Evolutionary conservation across 2,888 invertebrate genomes (phyloP), one percentile per base, ranked within the genome.

Genomic region (Acleris emargana): DNA sequence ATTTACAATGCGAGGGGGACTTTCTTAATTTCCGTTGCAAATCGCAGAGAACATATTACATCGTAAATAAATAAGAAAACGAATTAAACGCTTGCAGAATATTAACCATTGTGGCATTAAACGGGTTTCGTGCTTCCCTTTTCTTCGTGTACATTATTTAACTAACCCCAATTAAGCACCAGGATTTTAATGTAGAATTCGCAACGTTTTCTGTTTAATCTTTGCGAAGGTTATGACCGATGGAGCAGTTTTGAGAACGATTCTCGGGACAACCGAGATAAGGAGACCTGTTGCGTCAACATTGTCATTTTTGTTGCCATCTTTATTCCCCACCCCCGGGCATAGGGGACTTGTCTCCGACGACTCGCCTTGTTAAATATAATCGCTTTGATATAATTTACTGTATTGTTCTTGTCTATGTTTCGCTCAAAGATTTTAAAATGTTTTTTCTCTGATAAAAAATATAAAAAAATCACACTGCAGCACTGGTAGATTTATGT

Each of bases 1-100:
- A 67, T 68, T 78, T 76, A 69, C 64, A 77, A 79, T 77, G 74
- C 75, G 68, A 71, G 72, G 70, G 75, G 76, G 76, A 70, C 73
- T 60, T 67, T 68, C 68, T 77, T 79, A 81, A 81, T 82, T 80
- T 81, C 80, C 81, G 77, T 68, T 66, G 49, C 64, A 32, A 67
- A 72, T 5, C 25, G 25, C 25, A 69, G 67, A 72, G 74, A 77
- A 73, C 67, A 71, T 72, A 25, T 75, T 67, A 72, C 68, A 67
- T 60, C 22, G 47, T 57, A 59, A 69, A 64, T 52, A 57, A 70
- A 72, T 71, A 61, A 68, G 67, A 61, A 62, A 38, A 64, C 25
- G 55, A 52, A 68, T 61, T 53, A 61, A 64, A 67, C 57, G 38
- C 32, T 47, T 17, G 25, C 54, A 18, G 55, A 57, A 61, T 66